These are phyloP conservation scores for Xestia c-nigrum DNA, from an alignment of 2,888 invertebrate species.

Conservation along the genomic window DNA sequence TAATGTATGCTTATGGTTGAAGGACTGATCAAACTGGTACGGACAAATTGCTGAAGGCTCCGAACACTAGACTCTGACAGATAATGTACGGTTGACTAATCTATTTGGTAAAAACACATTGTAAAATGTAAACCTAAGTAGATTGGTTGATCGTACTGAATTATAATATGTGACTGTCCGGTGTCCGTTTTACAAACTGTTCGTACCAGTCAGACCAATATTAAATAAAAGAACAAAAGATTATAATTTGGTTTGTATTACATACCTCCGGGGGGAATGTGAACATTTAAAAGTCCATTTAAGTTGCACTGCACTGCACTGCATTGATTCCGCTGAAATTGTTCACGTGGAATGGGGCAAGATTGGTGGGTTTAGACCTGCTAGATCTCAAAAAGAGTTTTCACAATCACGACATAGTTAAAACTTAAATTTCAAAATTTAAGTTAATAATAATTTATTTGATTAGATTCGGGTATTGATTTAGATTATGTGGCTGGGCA, in stretches of 20 bases:
- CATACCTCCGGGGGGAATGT: slow-evolving; percentile 73
- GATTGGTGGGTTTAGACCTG: slow-evolving; percentile 8
- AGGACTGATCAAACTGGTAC: background rate
- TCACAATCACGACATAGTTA: background rate
- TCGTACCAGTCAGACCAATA: background rate
- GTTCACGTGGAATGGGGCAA: slow-evolving; percentile 22
- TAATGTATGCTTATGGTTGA: slow-evolving; percentile 22
- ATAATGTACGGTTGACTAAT: background rate
- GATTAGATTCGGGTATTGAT: background rate
- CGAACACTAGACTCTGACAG: background rate
- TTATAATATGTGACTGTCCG: background rate
- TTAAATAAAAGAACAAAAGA: slow-evolving; percentile 27
- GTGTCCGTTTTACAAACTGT: background rate
- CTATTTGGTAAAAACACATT: too few species aligned
- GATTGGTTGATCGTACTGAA: background rate
- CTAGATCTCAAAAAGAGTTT: slow-evolving; percentile 14
- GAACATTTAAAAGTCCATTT: slow-evolving; percentile 74
- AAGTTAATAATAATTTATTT: background rate
- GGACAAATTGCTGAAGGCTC: background rate
- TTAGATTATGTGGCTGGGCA: background rate
- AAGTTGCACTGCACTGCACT: slow-evolving; percentile 31
- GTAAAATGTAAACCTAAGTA: too few species aligned
- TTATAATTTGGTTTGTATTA: slow-evolving; percentile 38
- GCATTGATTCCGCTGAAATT: slow-evolving; percentile 41
- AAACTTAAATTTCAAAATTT: background rate